These are phyloP conservation scores for Ispidina picta DNA, from an alignment of 2,797 vertebrate genomes.

Conservation along the genomic window DNA sequence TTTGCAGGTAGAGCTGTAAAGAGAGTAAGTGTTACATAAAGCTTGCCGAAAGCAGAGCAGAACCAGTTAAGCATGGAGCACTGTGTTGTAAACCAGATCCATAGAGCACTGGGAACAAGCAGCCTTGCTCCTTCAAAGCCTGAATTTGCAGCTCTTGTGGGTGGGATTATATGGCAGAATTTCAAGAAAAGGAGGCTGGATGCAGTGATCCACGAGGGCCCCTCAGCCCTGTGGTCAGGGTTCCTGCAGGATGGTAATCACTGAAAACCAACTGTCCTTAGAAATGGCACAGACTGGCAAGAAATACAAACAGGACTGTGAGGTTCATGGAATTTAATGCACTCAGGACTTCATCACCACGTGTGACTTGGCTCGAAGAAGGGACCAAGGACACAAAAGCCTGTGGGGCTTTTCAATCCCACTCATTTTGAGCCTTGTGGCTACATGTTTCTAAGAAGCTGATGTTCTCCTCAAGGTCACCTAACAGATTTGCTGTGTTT, in stretches of 20 bases:
- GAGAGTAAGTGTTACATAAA: conserved; percentile 8
- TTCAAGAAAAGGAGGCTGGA: not conserved
- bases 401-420: not conserved
- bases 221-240: not conserved
- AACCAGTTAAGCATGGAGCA: not conserved
- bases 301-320: not conserved
- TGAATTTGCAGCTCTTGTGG: not conserved
- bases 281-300: not conserved
- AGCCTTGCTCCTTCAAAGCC: not conserved
- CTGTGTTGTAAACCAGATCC: not conserved
- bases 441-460: not conserved
- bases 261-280: not conserved
- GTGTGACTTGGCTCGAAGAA: not conserved
- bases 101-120: not conserved
- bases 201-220: not conserved
- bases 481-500: not conserved
- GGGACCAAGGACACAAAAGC: not conserved
- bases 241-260: not conserved
- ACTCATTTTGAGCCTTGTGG: not conserved
- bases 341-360: not conserved
- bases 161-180: not conserved
- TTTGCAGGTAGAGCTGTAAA: conserved; percentile 39
- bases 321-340: not conserved
- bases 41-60: not conserved
- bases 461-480: not conserved